These are phyloP conservation scores for Myxocyprinus asiaticus DNA, from an alignment of 2,113 vertebrate species.

Conservation along the genomic window DNA sequence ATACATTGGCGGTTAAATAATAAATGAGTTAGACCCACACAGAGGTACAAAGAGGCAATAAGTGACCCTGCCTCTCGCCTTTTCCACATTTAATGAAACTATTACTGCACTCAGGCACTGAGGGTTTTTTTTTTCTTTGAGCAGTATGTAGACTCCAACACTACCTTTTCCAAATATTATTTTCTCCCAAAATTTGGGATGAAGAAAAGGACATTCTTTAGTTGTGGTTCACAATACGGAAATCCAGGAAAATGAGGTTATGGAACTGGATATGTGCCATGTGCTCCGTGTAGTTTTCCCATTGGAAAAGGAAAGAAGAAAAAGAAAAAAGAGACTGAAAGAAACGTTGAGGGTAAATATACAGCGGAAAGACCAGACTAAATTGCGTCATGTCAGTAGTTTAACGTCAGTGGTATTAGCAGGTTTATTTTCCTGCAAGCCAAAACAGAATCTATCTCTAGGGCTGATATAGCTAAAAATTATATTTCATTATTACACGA, in stretches of 20 bases:
- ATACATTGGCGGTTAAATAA: neutral
- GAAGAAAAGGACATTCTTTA: slow-evolving; percentile 6
- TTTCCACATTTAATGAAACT: slow-evolving; percentile 37
- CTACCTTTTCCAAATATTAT: neutral
- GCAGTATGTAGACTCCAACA: neutral
- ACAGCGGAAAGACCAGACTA: slow-evolving; percentile 5
- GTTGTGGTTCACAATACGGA: neutral
- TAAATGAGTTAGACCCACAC: slow-evolving; percentile 2
- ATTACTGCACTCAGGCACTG: neutral
- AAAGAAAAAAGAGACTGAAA: no score
- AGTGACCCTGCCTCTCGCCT: slow-evolving; percentile 31
- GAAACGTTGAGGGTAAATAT: neutral
- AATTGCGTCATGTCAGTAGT: neutral
- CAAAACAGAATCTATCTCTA: neutral
- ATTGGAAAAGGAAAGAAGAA: neutral
- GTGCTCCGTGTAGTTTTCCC: slow-evolving; percentile 14
- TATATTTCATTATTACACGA: no score
- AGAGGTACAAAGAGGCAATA: neutral
- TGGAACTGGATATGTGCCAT: slow-evolving; percentile 37
- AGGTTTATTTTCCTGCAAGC: slow-evolving; percentile 21
- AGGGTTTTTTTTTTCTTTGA: neutral
- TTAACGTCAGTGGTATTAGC: neutral
- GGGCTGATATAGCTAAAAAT: no score
- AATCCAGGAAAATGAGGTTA: slow-evolving; percentile 39
- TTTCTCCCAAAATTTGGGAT: neutral